Base-by-base conservation (phyloP, 2,888 invertebrate species). In the Synanthedon vespiformis region DNA sequence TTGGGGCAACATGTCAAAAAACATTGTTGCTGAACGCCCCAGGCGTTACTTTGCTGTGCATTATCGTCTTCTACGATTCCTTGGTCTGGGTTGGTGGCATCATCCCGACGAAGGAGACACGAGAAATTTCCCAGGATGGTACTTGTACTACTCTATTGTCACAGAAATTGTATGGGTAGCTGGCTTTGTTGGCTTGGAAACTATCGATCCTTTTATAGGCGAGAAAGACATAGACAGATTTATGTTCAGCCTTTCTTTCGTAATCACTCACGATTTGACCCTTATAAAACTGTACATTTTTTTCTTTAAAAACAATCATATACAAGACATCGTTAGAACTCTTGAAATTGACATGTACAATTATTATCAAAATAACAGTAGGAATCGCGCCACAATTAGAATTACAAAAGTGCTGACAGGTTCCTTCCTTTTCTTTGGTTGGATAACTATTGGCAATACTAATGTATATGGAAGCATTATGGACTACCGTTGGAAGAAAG, bases 21-120 rank as follows among this genome's bases (percentile, higher is more conserved):
- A n/a, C 6, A 4, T 13, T 13, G 13, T 44, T 12, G 13, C 14
- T n/a, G 44, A 44, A 51, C 73, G 72, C 14, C 82, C 84, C 0
- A 72, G 55, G 27, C 71, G 73, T 16, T 86, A 81, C 58, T 87
- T 87, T 58, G 63, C 63, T 14, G 60, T 79, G 40, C 86, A 87
- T 58, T 87, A 67, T 55, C 54, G 59, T n/a, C 63, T 87, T 18
- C 57, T 87, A 4, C 70, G 87, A 52, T 74, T 78, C 52, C 64
- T 86, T 4, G 86, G 86, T 0, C 59, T 87, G 1, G 87, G 87
- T 22, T 86, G 86, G 87, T 87, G 86, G 86, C 87, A 87, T 58
- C 75, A 80, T 51, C 85, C 87, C 0, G 83, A 86, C 53, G 77
- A 85, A 65, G 63, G 55, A 2, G 68, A 82, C 13, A 76, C 68